A percentile compares a stretch with the other conserved stretches of the same genome.
Evolutionary conservation across 2,888 invertebrate genomes (phyloP).

Genomic region (Drosophila incognita): DNA sequence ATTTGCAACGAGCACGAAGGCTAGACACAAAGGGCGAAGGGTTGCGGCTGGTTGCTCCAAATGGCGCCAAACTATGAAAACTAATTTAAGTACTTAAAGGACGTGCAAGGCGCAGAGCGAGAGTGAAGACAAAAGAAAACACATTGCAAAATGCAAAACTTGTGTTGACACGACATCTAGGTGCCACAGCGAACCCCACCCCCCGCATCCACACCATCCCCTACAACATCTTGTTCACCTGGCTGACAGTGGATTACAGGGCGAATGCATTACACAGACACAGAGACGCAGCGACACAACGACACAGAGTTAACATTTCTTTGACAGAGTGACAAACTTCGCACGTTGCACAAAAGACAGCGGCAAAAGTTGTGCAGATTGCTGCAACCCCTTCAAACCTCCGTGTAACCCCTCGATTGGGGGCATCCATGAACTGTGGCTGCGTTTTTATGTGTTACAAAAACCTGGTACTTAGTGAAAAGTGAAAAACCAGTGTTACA

Average conservation of each 20-base stretch:
- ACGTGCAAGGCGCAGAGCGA: slow-evolving; percentile 18
- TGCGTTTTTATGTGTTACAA: slow-evolving; percentile 68
- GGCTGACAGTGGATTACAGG: slow-evolving; percentile 51
- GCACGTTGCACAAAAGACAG: slow-evolving; percentile 71
- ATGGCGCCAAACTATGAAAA: slow-evolving; percentile 72
- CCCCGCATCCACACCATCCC: slow-evolving; percentile 8
- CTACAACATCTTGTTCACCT: slow-evolving; percentile 23
- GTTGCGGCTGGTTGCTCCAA: slow-evolving; percentile 25
- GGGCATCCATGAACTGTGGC: slow-evolving; percentile 23
- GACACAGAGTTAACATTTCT: slow-evolving; percentile 57
- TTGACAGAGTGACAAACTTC: slow-evolving; percentile 75
- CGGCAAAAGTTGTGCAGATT: slow-evolving; percentile 65
- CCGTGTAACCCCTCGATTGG: not conserved
- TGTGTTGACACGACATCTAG: slow-evolving; percentile 71
- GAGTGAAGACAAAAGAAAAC: slow-evolving; percentile 50
- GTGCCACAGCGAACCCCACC: slow-evolving; percentile 9
- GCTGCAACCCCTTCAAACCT: slow-evolving; percentile 31
- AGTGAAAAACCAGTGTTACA: slow-evolving; percentile 78
- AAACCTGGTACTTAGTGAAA: slow-evolving; percentile 75
- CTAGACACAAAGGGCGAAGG: not conserved
- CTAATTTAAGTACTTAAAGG: slow-evolving; percentile 73
- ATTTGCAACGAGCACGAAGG: slow-evolving; percentile 56
- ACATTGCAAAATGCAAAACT: slow-evolving; percentile 74
- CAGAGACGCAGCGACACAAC: slow-evolving; percentile 9
- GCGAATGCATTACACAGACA: slow-evolving; percentile 53